phyloP scores from a whole-genome alignment of 2,797 vertebrate species.

The Mormyrus hasselquistii region DNA sequence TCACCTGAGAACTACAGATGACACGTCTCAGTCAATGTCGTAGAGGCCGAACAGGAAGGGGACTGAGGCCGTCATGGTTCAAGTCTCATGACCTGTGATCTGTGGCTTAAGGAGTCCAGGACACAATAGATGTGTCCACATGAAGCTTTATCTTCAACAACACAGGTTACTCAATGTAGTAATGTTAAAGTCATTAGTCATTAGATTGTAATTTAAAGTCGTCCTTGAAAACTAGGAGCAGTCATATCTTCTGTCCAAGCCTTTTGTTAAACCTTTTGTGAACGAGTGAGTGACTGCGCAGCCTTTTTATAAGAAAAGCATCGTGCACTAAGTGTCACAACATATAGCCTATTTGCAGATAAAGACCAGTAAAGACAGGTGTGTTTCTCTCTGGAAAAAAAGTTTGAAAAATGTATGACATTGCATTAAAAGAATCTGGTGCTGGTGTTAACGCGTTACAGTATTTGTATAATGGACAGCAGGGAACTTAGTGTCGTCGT shows the following conservation, averaged over 20 bases:
- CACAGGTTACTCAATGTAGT: neutral
- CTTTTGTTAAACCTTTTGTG: neutral
- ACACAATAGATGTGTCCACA: neutral
- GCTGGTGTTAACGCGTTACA: neutral
- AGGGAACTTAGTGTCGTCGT: neutral
- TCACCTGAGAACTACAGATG: neutral
- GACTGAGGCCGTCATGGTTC: neutral
- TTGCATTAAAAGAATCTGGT: neutral
- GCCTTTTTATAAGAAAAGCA: neutral
- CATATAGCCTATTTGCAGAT: neutral
- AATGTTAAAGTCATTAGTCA: neutral
- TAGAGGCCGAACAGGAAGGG: neutral
- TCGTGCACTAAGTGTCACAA: neutral
- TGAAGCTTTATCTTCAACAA: neutral
- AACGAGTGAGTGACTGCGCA: neutral
- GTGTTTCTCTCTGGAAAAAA: neutral
- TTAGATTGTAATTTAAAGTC: neutral
- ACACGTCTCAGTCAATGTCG: neutral
- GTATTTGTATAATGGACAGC: neutral
- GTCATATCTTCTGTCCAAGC: neutral
- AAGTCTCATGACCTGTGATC: neutral
- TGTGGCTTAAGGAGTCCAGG: neutral
- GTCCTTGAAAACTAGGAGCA: neutral
- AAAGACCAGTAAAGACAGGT: neutral
- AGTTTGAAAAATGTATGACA: neutral